phyloP scores from a whole-genome alignment of 2,797 vertebrate species.

The Gallinago nigripennis region DNA sequence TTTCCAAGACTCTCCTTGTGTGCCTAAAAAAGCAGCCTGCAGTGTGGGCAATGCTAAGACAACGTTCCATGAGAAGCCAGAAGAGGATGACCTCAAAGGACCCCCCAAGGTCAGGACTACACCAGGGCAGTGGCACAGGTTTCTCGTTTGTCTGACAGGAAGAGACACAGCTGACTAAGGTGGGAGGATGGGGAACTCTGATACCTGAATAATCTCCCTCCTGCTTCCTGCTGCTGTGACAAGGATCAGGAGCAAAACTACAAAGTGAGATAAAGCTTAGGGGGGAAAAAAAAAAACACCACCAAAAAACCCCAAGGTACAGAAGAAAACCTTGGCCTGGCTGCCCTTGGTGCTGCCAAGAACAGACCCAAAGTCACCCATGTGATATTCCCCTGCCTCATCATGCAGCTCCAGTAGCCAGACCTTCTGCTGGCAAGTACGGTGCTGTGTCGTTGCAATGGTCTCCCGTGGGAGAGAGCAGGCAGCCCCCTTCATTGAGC shows the following conservation, averaged over 20 bases:
- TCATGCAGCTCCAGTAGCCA: background rate
- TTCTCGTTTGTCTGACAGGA: background rate
- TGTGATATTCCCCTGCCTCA: background rate
- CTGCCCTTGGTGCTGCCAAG: background rate
- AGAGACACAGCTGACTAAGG: background rate
- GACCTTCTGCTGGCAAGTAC: background rate
- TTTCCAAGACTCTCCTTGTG: background rate
- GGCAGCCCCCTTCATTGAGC: background rate
- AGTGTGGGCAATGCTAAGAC: background rate
- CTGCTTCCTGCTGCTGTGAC: background rate
- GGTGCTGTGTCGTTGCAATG: background rate
- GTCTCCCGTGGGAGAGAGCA: background rate
- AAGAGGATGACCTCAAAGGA: background rate
- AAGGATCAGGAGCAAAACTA: background rate
- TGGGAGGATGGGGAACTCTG: background rate
- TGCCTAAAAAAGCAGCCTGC: background rate
- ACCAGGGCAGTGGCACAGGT: background rate
- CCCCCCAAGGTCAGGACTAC: background rate
- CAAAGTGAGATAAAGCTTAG: background rate
- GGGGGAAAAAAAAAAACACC: fast-evolving
- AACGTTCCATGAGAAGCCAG: background rate
- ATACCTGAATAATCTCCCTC: background rate
- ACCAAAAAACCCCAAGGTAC: background rate
- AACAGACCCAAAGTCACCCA: background rate
- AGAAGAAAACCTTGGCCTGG: background rate